Evolutionary conservation across 2,888 invertebrate genomes (phyloP), one percentile per base, ranked within the genome.

Genomic region (Crioceris asparagi): DNA sequence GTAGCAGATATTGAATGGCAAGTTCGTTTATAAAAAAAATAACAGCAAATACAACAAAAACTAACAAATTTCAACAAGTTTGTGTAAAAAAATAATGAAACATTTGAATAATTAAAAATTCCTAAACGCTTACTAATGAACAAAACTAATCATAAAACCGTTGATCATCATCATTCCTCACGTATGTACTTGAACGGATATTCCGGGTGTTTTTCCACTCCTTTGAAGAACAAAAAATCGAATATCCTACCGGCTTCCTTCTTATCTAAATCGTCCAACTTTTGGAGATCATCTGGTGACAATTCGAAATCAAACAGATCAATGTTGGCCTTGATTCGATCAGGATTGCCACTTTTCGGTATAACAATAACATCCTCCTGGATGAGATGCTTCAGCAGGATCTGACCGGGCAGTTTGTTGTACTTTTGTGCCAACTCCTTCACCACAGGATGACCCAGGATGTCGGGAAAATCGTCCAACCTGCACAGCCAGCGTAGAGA

Each of bases 301-400:
- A 82, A 52, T 47, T 71, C 70, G 55, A 81, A 80, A 57, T 78
- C 71, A 48, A 76, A 79, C 41, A 83, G 65, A 35, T 76, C 63
- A 37, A 80, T 72, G 54, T 87, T 87, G 53, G 78, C 70, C 64
- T 72, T 70, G 15, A 87, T 71, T 52, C 86, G 69, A 7, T 70
- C 60, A 1, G 77, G 72, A 53, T 77, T 82, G 2, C 75, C 70
- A 59, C 84, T 86, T 64, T 87, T 88, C 17, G 86, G 85, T 53
- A 88, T 83, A 6, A 82, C 80, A 23, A 74, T 69, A 26, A 84
- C 65, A 30, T 72, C 73, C 48, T 77, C 71, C 54, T 80, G 78
- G 1, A 81, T 62, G 33, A 83, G 63, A 56, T 78, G 82, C 43
- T 76, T 68, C n/a, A 87, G 64, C 29, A 83, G 61, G 34, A 84